phyloP scores from a whole-genome alignment of 2,888 invertebrate species.

The Trichacis sp. region DNA sequence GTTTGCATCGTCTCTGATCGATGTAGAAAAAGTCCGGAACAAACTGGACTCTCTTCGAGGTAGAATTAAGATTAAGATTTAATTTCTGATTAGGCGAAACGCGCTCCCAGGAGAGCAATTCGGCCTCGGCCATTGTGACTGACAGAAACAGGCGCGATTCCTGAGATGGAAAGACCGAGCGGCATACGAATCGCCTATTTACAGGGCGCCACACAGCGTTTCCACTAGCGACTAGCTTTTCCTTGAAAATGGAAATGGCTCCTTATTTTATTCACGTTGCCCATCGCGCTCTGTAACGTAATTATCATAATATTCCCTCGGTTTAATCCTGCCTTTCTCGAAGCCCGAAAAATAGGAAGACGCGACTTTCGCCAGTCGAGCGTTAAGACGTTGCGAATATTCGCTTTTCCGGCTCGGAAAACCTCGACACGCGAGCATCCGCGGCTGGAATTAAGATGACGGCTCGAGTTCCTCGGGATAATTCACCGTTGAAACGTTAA shows the following conservation, averaged over 20 bases:
- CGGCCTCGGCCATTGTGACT: conserved; percentile 65
- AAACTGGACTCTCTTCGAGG: conserved; percentile 22
- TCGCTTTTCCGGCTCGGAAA: no score
- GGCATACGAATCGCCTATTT: conserved; percentile 67
- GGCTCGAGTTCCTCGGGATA: conserved; percentile 49
- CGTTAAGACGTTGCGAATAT: no score
- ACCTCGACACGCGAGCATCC: no score
- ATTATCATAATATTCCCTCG: conserved; percentile 9
- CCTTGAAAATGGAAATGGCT: conserved; percentile 32
- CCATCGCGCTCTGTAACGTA: conserved; percentile 16
- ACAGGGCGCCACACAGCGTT: conserved; percentile 54
- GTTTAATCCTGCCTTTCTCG: neutral
- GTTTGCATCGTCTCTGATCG: conserved; percentile 25
- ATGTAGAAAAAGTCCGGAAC: conserved; percentile 18
- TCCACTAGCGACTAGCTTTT: conserved; percentile 50
- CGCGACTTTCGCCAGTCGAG: neutral
- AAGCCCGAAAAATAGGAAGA: conserved; percentile 6
- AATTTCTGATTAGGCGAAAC: conserved; percentile 65
- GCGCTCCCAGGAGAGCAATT: conserved; percentile 57
- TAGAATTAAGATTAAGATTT: conserved; percentile 66
- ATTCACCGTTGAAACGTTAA: conserved; percentile 60
- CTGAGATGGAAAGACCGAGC: conserved; percentile 64
- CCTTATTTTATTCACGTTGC: conserved; percentile 39
- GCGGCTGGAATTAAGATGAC: no score
- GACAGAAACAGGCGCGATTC: conserved; percentile 64